Evolutionary conservation across 2,888 invertebrate species (phyloP).

Genomic region (Nasonia oneida): DNA sequence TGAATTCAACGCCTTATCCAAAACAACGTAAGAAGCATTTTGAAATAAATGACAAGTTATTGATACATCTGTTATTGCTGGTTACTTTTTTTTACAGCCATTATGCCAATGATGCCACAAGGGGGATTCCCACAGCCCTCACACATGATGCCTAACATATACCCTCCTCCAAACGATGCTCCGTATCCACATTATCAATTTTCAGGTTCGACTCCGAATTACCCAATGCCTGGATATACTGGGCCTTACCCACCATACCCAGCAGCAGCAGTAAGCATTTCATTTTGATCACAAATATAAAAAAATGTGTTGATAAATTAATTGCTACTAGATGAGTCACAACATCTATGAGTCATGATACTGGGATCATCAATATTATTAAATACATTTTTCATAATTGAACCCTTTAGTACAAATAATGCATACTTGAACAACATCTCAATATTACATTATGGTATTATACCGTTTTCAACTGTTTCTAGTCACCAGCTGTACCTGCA

Average conservation of each 20-base stretch:
- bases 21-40: constrained; percentile 78
- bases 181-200: constrained; percentile 78
- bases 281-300: neutral
- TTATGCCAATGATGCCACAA: constrained; percentile 71
- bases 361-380: neutral
- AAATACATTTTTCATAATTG: neutral
- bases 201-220: constrained; percentile 75
- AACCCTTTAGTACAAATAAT: neutral
- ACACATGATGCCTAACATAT: constrained; percentile 67
- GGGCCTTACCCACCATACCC: constrained; percentile 77
- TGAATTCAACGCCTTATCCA: constrained; percentile 81
- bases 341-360: neutral
- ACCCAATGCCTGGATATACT: constrained; percentile 75
- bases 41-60: constrained; percentile 34
- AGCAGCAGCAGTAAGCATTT: constrained; percentile 68
- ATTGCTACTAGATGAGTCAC: neutral
- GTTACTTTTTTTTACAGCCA: constrained; percentile 71
- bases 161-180: constrained; percentile 71
- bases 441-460: neutral
- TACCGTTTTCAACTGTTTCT: constrained; percentile 35
- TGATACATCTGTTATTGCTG: neutral
- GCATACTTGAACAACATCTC: neutral
- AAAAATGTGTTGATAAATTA: neutral
- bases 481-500: constrained; percentile 72
- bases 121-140: constrained; percentile 65